Base-by-base conservation (phyloP, 2,888 invertebrate genomes). In the Rhogogaster chlorosoma region DNA sequence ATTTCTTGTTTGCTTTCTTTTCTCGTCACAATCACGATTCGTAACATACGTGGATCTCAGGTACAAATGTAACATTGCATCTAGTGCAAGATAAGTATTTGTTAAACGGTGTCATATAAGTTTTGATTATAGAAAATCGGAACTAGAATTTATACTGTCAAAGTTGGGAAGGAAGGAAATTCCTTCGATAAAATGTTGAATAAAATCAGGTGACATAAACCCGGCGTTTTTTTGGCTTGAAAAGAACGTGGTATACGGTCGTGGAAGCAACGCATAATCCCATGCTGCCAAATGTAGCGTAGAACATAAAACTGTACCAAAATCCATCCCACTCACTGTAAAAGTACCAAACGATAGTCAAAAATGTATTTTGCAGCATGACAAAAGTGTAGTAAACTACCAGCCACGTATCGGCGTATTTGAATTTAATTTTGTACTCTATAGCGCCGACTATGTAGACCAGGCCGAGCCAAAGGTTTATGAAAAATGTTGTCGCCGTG, bases 391-490 rank as follows among this genome's bases (percentile, higher is more conserved):
- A 95, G 94, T 96, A 97, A 82, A 95, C 95, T 87, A 95, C 93
- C 89, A 97, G 96, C 95, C 97, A 96, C 84, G 95, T 94, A 5
- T 96, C 95, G 29, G 96, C 95, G 90, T 96, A 96, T 87, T 96
- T 96, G 91, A 97, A 97, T 92, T 96, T 96, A 84, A 97, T 95
- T 91, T 97, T 96, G 89, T 97, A 97, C 93, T 97, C 97, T 90
- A 97, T 95, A 71, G 97, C 94, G 90, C 96, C 96, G 91, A 97
- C 96, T 84, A 97, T 94, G 90, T 96, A 97, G 86, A 97, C 95
- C 88, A 97, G 95, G 18, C 96, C 96, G 26, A 97, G 95, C 91
- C 97, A 96, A 86, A 97, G 90, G 84, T 92, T 92, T 18, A 93
- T 90, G 49, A 91, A 90, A 82, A 92, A 89, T 5, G 91, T 93